Evolutionary conservation across 2,113 vertebrate species (phyloP), one percentile per base, ranked within the genome.

Genomic region (Menura novaehollandiae): DNA sequence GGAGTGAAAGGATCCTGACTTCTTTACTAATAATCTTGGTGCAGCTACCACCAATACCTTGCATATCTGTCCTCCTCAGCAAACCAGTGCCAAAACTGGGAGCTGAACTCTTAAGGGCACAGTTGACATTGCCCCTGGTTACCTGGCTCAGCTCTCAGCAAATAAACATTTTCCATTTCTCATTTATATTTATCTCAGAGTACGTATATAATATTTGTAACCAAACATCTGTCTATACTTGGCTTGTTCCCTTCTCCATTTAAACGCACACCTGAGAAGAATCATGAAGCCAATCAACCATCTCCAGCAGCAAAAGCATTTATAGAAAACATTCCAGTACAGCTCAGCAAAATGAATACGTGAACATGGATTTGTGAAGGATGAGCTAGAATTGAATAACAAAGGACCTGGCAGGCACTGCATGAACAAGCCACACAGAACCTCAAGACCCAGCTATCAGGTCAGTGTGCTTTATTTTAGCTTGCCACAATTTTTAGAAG

Each of bases 261-360:
- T 64, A 83, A 93, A 69, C 16, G 37, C 11, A n/a, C 49, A 69
- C 49, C 74, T 79, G 53, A 88, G 63, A 76, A 76, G 46, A 85
- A 79, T 37, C 30, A 44, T n/a, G 18, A 91, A 77, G 46, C n/a
- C 9, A 2, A 21, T n/a, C 0, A 0, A 15, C 53, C 3, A 6
- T 49, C 62, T 63, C 47, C 22, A 80, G 59, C 63, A 91, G 71
- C 66, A 83, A 72, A 89, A 88, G 46, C 26, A 14, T 73, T 73
- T 77, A 28, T 8, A 59, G 78, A 59, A 83, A 53, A 37, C 9
- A 35, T 91, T 85, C 71, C 68, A 85, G 35, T 46, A 43, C 15
- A 7, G 35, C 58, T 58, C 66, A 79, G 49, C 55, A 77, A 75
- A 91, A 76, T 19, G 41, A 91, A 47, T 43, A 60, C 0, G 0